Percentiles rank a stretch among this genome's conserved stretches.
These are phyloP conservation scores for Aphelenchoides bicaudatus DNA, from an alignment of 2,888 invertebrate species.

Conservation along the genomic window DNA sequence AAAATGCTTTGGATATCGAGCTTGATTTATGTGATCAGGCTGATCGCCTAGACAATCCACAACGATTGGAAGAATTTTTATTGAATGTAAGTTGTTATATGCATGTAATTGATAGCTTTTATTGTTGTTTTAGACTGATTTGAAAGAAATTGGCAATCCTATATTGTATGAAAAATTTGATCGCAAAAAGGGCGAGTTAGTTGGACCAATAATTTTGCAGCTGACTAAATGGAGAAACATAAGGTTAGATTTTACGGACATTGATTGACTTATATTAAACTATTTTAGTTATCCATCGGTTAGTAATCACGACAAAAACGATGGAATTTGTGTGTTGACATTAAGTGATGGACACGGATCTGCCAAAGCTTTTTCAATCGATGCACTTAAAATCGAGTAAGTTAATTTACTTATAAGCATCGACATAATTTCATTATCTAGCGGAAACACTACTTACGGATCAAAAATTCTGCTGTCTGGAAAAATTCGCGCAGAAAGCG, in stretches of 20 bases:
- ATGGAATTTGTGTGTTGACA: slow-evolving; percentile 31
- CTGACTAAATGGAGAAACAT: slow-evolving; percentile 30
- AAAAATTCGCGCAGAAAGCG: slow-evolving; percentile 35
- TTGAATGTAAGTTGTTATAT: slow-evolving; percentile 24
- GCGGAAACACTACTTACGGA: slow-evolving; percentile 45
- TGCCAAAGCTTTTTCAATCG: slow-evolving; percentile 21
- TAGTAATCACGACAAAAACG: slow-evolving; percentile 29
- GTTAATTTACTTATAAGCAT: slow-evolving; percentile 15
- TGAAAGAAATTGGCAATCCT: slow-evolving; percentile 11
- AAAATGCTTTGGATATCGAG: slow-evolving; percentile 15
- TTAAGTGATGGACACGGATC: slow-evolving; percentile 33
- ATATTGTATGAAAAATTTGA: slow-evolving; percentile 13
- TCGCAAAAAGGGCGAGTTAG: slow-evolving; percentile 15
- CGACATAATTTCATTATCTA: slow-evolving; percentile 26
- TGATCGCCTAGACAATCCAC: slow-evolving; percentile 5
- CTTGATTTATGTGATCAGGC: slow-evolving; percentile 18
- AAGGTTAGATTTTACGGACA: no score
- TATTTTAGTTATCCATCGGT: no score
- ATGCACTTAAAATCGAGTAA: slow-evolving; percentile 17
- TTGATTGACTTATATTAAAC: no score
- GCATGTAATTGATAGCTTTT: neutral
- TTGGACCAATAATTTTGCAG: slow-evolving; percentile 31
- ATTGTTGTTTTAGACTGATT: slow-evolving; percentile 13
- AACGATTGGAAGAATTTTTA: slow-evolving; percentile 17
- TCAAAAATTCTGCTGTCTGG: slow-evolving; percentile 41